Evolutionary conservation across 2,113 vertebrate genomes (phyloP).

Genomic region (Pholis gunnellus): DNA sequence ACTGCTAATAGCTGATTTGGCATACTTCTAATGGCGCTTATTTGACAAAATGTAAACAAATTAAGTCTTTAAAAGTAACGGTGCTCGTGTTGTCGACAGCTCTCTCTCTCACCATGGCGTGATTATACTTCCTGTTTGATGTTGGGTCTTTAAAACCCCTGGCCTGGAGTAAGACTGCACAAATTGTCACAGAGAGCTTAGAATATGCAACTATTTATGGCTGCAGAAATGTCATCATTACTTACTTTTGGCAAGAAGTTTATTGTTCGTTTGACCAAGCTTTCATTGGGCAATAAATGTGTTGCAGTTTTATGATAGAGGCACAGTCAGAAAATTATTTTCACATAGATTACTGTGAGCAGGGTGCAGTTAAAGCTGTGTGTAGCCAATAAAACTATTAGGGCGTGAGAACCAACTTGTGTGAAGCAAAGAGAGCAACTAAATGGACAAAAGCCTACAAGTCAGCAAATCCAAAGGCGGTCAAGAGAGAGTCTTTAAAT

Average conservation of each 20-base stretch:
- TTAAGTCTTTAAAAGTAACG: not conserved
- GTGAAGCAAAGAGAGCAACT: conserved; percentile 17
- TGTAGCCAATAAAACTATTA: conserved; percentile 52
- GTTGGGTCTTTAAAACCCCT: not conserved
- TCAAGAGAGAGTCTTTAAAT: conserved; percentile 42
- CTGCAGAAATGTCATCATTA: not conserved
- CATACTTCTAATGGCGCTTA: not conserved
- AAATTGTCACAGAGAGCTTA: not conserved
- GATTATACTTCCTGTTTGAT: conserved; percentile 7
- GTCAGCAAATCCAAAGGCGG: conserved; percentile 60
- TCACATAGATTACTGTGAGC: conserved; percentile 72
- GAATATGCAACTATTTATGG: not conserved
- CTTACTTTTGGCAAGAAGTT: conserved; percentile 27
- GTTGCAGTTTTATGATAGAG: conserved; percentile 30
- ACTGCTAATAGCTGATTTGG: not conserved
- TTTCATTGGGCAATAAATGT: conserved; percentile 31
- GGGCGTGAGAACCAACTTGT: conserved; percentile 24
- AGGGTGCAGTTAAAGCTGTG: conserved; percentile 21
- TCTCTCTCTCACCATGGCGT: not conserved
- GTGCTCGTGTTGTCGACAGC: not conserved
- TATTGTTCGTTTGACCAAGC: conserved; percentile 21
- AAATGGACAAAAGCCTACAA: conserved; percentile 42
- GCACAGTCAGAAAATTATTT: conserved; percentile 57
- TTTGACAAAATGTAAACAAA: not conserved
- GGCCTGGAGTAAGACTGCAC: not conserved